phyloP scores from a whole-genome alignment of 2,888 invertebrate species.

The Rhaphigaster nebulosa region DNA sequence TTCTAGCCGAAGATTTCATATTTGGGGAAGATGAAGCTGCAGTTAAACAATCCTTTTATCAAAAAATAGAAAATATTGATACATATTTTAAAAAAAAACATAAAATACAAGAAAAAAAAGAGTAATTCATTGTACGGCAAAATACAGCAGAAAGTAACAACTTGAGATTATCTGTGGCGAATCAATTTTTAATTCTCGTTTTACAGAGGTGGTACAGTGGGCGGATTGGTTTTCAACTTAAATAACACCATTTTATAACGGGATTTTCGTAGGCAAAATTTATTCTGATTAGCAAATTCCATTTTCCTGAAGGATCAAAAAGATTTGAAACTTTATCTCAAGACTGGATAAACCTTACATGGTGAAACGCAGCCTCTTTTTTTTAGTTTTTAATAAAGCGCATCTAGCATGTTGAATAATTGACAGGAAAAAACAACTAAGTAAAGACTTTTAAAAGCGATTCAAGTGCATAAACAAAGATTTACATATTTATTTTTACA shows the following conservation, averaged over 20 bases:
- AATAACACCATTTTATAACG: constrained; percentile 26
- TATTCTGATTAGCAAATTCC: background rate
- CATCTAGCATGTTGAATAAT: background rate
- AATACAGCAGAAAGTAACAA: background rate
- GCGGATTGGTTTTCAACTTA: constrained; percentile 19
- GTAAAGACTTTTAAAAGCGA: too few relatives aligned
- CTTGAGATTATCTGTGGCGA: background rate
- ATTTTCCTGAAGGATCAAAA: background rate
- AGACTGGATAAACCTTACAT: background rate
- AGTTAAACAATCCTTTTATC: background rate
- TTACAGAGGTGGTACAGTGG: constrained; percentile 36
- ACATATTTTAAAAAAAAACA: background rate
- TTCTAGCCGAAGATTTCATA: background rate
- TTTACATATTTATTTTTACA: too few relatives aligned
- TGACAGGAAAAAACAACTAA: background rate
- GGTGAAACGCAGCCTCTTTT: background rate
- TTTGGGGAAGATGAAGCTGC: background rate
- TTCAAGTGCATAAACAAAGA: too few relatives aligned
- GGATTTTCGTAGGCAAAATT: background rate
- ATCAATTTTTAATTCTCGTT: background rate
- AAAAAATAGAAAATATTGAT: too few relatives aligned
- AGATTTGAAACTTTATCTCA: background rate
- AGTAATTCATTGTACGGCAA: background rate
- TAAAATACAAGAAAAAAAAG: background rate
- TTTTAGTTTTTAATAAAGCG: background rate